A percentile compares a stretch with the other conserved stretches of the same genome.
Conservation (phyloP, 2,113 vertebrate species). For the Sinosuthora webbiana region DNA sequence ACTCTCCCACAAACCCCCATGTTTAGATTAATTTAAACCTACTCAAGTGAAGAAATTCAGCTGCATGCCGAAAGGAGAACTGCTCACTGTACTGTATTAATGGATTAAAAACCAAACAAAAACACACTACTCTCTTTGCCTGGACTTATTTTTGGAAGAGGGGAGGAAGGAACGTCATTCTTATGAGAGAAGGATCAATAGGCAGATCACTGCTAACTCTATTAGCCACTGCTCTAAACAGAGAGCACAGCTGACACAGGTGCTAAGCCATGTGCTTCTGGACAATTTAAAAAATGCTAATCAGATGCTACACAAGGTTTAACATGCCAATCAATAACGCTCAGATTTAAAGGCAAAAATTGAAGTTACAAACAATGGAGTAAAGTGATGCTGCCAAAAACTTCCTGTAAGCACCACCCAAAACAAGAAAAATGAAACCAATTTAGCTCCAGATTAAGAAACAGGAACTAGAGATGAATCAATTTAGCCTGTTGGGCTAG, state of each 20-base stretch:
- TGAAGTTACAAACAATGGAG: constrained; percentile 71
- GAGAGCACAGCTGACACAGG: constrained; percentile 43
- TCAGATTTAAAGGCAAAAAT: constrained; percentile 65
- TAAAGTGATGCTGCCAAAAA: constrained; percentile 72
- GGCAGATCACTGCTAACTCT: constrained; percentile 43
- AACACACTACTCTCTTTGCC: neutral
- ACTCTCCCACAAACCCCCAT: neutral
- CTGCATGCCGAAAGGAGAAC: neutral
- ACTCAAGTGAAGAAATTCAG: constrained; percentile 16
- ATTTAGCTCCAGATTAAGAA: constrained; percentile 88
- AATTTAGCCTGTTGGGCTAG: constrained; percentile 79
- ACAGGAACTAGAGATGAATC: constrained; percentile 87
- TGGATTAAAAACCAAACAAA: constrained; percentile 10
- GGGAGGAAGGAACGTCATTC: constrained; percentile 33
- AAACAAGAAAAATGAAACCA: constrained; percentile 88
- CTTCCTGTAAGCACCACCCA: constrained; percentile 67
- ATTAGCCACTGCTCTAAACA: constrained; percentile 31
- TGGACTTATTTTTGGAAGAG: constrained; percentile 58
- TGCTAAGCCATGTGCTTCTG: constrained; percentile 65
- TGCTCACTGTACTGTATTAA: neutral
- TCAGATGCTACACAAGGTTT: constrained; percentile 40
- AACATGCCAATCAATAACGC: constrained; percentile 59
- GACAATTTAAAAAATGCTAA: constrained; percentile 68
- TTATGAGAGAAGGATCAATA: constrained; percentile 50
- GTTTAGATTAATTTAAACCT: constrained; percentile 11